phyloP scores from a whole-genome alignment of 2,113 vertebrate species.

The Mystacornis crossleyi region DNA sequence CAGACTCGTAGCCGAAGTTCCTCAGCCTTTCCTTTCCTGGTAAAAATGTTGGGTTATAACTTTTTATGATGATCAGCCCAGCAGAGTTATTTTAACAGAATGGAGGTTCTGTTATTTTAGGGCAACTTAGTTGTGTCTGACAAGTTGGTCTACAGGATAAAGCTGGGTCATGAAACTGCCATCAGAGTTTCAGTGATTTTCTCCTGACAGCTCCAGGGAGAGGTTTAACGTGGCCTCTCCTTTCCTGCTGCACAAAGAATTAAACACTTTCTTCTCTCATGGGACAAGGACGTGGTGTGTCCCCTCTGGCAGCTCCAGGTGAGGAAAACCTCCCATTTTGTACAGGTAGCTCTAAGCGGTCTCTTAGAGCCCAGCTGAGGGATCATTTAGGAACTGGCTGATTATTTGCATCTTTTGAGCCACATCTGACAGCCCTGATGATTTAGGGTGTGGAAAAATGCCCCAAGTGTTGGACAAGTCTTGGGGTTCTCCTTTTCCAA shows the following conservation, averaged over 20 bases:
- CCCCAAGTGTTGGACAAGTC: not conserved
- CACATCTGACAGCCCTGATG: not conserved
- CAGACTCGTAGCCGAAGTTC: not conserved
- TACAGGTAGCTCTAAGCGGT: rapidly evolving
- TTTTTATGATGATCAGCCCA: not conserved
- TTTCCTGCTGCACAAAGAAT: not conserved
- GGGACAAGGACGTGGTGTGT: rapidly evolving
- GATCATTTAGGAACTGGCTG: not conserved
- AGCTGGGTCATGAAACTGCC: not conserved
- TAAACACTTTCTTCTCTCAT: not conserved
- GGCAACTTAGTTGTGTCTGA: not conserved
- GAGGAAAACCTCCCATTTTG: rapidly evolving
- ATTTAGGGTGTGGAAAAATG: not conserved
- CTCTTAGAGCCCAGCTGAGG: not conserved
- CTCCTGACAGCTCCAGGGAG: not conserved
- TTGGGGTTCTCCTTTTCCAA: not conserved
- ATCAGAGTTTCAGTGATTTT: not conserved
- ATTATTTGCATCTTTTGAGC: not conserved
- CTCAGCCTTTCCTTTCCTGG: not conserved
- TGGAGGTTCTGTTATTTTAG: not conserved
- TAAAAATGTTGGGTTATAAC: not conserved
- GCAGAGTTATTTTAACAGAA: not conserved
- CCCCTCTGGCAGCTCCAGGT: not conserved
- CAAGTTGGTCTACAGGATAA: not conserved
- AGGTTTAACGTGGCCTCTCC: not conserved